These are phyloP conservation scores for Ormyrus pomaceus DNA, from an alignment of 2,888 invertebrate genomes.

Conservation along the genomic window DNA sequence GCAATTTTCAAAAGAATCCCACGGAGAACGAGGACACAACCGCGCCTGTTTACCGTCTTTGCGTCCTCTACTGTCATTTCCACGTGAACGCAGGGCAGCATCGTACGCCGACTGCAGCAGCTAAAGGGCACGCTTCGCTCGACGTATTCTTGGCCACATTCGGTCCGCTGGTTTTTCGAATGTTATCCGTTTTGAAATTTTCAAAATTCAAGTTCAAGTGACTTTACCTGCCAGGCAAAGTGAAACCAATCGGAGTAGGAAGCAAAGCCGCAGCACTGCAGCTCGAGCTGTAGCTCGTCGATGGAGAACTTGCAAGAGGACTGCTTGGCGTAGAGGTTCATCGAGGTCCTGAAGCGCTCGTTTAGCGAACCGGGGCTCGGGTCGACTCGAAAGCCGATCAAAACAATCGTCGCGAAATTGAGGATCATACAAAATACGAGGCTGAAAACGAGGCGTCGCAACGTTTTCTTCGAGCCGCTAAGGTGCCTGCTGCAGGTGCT, in stretches of 20 bases:
- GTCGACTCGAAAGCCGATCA: constrained; percentile 66
- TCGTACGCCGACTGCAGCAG: constrained; percentile 65
- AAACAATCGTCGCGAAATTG: constrained; percentile 65
- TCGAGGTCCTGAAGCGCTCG: constrained; percentile 67
- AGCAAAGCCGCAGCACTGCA: constrained; percentile 69
- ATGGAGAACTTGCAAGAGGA: constrained; percentile 64
- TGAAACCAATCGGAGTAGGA: constrained; percentile 69
- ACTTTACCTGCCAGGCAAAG: constrained; percentile 71
- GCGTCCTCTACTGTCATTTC: constrained; percentile 61
- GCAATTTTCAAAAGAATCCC: constrained; percentile 65
- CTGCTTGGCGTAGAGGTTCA: constrained; percentile 65
- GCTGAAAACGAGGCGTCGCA: constrained; percentile 50
- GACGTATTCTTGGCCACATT: neutral
- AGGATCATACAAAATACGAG: constrained; percentile 63
- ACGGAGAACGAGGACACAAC: constrained; percentile 65
- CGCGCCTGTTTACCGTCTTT: constrained; percentile 65
- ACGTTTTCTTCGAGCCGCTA: constrained; percentile 53
- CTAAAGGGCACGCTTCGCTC: constrained; percentile 68
- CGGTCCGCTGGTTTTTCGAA: no score
- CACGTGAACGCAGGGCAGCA: constrained; percentile 64
- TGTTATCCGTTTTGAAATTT: no score
- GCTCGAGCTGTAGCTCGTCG: constrained; percentile 68
- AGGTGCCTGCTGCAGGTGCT: constrained; percentile 58
- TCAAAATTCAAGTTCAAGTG: neutral
- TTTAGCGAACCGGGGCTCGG: constrained; percentile 61